Percentiles rank a stretch among this genome's conserved stretches.
These are phyloP conservation scores for Macrocentrus cingulum DNA, from an alignment of 1,140 invertebrate species.

Conservation along the genomic window DNA sequence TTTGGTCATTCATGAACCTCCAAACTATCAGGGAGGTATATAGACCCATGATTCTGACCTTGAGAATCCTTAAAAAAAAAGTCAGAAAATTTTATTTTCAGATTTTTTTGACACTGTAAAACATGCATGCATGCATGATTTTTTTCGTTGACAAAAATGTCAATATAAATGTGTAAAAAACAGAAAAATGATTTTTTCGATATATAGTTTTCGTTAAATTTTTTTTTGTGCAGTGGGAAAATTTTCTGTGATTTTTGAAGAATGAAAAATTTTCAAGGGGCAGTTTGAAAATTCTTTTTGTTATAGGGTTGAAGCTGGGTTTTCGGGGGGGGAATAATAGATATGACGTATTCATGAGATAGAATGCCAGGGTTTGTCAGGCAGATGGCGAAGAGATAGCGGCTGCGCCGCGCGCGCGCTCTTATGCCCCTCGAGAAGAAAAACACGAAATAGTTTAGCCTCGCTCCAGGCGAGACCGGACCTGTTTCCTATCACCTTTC, in stretches of 20 bases:
- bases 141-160: no score
- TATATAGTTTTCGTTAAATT: no score
- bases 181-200: no score
- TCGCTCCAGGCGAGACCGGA: conserved; percentile 55
- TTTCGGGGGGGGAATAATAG: conserved; percentile 40
- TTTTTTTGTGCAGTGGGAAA: no score
- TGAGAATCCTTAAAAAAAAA: no score
- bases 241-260: neutral
- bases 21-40: no score
- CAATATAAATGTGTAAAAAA: no score
- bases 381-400: conserved; percentile 49
- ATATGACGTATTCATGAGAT: conserved; percentile 55
- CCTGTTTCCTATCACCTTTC: conserved; percentile 57
- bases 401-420: conserved; percentile 33
- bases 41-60: no score
- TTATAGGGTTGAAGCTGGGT: conserved; percentile 27
- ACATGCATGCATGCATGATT: no score
- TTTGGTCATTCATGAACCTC: no score
- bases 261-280: neutral
- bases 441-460: conserved; percentile 54
- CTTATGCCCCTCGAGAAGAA: conserved; percentile 33
- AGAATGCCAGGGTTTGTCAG: conserved; percentile 30
- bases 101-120: no score
- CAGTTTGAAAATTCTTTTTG: neutral
- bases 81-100: no score